Base-by-base conservation (phyloP, 64 coral and sea anemone species). In the Dendronephthya gigantea region DNA sequence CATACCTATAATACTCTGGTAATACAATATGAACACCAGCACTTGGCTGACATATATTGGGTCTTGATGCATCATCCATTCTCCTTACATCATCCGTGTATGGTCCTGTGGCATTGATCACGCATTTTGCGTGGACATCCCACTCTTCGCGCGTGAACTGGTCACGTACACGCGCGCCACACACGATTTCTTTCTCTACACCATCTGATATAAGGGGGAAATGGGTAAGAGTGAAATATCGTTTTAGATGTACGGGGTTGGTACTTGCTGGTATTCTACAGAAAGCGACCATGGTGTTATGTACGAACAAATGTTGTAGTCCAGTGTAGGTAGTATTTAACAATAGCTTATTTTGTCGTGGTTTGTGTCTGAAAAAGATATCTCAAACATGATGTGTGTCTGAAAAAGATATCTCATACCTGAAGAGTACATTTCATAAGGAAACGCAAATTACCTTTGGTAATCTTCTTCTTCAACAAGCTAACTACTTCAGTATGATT, bases 1-100 rank as follows among this genome's bases (percentile, higher is more conserved):
- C n/a, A 2, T 90, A 98, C 94, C 94, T 98, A 52, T 93, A 98
- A 33, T 98, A 98, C 2, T 92, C 79, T 34, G 95, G 95, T 22
- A 98, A 87, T 23, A 98, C 92, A 33, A 98, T 91, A 40, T 98
- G 95, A 1, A 98, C 90, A 19, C 95, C 95, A 25, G 95, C 86
- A 58, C 95, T 98, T 81, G 95, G 91, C 32, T 98, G 95, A 47
- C 95, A 93, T 35, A 98, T 98, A 28, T 90, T 85, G 16, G 41
- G 79, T 27, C 32, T 87, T 31, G 35, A 39, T 30, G 83, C 45
- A 13, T 93, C 87, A 25, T 93, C 95, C 95, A 98, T 98, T 48
- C 66, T 81, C 27, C 95, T 86, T 9, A 98, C 41, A 83, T 66
- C 82, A 50, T 98, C 95, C 35, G 95, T 98, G 40, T 93, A 98